Conservation (phyloP, 2,888 invertebrate species). For the Lordiphosa fenestrarum region DNA sequence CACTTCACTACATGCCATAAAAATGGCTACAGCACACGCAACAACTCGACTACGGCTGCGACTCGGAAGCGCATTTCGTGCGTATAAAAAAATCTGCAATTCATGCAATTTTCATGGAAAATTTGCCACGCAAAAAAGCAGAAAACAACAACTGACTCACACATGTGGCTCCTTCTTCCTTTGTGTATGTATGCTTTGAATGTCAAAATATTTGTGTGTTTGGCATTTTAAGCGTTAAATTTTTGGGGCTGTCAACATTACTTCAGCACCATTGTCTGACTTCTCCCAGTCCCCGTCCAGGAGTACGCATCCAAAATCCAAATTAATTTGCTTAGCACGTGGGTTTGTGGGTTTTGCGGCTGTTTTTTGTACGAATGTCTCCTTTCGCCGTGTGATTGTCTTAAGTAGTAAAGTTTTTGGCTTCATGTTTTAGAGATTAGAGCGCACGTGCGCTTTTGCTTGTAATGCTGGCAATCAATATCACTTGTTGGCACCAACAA, state of each 20-base stretch:
- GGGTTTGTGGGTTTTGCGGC: slow-evolving; percentile 24
- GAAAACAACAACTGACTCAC: slow-evolving; percentile 29
- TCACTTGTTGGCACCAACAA: not conserved
- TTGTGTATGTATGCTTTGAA: slow-evolving; percentile 54
- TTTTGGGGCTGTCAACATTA: slow-evolving; percentile 63
- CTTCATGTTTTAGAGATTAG: slow-evolving; percentile 54
- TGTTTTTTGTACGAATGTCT: slow-evolving; percentile 21
- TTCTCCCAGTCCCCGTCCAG: slow-evolving; percentile 17
- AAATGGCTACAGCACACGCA: slow-evolving; percentile 65
- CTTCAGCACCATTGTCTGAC: slow-evolving; percentile 32
- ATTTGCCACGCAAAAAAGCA: slow-evolving; percentile 55
- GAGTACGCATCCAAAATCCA: slow-evolving; percentile 21
- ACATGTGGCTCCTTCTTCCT: slow-evolving; percentile 10
- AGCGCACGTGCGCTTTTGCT: slow-evolving; percentile 32
- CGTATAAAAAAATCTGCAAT: slow-evolving; percentile 71
- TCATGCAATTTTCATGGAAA: slow-evolving; percentile 75
- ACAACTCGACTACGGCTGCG: slow-evolving; percentile 36
- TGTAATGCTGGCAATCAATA: not conserved
- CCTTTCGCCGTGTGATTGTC: slow-evolving; percentile 32
- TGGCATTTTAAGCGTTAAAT: slow-evolving; percentile 74
- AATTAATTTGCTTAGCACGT: slow-evolving; percentile 66
- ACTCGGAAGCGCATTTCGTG: slow-evolving; percentile 62
- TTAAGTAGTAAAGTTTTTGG: slow-evolving; percentile 39
- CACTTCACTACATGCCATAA: slow-evolving; percentile 46
- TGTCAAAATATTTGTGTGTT: slow-evolving; percentile 74